Evolutionary conservation across 2,888 invertebrate genomes (phyloP), one percentile per base, ranked within the genome.

Genomic region (Caenorhabditis sinica): DNA sequence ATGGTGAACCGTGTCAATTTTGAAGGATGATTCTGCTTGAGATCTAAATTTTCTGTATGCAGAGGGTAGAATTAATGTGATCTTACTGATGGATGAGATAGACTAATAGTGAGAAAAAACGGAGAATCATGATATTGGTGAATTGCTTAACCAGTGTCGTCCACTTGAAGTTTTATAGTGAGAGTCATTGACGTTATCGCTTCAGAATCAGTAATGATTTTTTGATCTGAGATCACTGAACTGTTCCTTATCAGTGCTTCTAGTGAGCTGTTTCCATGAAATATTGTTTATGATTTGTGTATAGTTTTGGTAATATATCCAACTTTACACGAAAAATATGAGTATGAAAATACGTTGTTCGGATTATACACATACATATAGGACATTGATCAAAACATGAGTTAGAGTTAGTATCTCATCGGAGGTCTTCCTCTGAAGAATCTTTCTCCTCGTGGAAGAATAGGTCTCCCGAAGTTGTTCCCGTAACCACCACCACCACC

Each of bases 361-460:
- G 20, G n/a, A 49, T 56, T 23, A 15, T 15, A 25, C 56, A 25
- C 1, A 56, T 13, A 25, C 2, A 20, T 13, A 33, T 2, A 11
- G 2, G 13, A 40, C 6, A n/a, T n/a, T n/a, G n/a, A 6, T 40
- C 13, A 6, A 36, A 53, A 40, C 17, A 13, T 23, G 36, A 23
- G 40, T n/a, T n/a, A n/a, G n/a, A n/a, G 25, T 77, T 28, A 80
- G 30, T 80, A 80, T 61, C 56, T 69, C 72, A 63, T 73, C 4
- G 8, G 11, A 15, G 58, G 49, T 36, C 81, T 49, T n/a, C 45
- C 72, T 33, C 36, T n/a, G 13, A 73, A 40, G 30, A 66, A 73
- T 36, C 81, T 60, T 53, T 81, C 75, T n/a, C 75, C 82, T 2
- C 82, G 51, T 4, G 82, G 82, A 5, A 82, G 45, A n/a, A 82